A percentile compares a stretch with the other conserved stretches of the same genome.
Evolutionary conservation across 2,797 vertebrate genomes (phyloP).

Genomic region (Pagetopsis macropterus): DNA sequence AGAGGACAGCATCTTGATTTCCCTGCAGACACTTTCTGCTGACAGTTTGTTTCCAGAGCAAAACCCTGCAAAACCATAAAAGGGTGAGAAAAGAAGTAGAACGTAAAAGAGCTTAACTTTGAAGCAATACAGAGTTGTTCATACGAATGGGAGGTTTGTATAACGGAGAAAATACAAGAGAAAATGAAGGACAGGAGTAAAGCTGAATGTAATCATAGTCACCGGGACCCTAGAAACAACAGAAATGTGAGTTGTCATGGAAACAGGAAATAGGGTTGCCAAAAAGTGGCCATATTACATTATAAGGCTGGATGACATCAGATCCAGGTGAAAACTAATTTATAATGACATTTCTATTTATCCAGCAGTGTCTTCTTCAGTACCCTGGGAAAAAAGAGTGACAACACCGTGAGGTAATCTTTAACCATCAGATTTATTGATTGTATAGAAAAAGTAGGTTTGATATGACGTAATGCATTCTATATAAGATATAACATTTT

Average conservation of each 20-base stretch:
- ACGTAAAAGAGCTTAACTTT: slow-evolving; percentile 7
- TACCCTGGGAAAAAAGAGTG: background rate
- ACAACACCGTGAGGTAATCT: slow-evolving; percentile 46
- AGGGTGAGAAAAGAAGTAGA: background rate
- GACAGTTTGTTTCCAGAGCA: slow-evolving; percentile 30
- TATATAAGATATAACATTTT: slow-evolving; percentile 90
- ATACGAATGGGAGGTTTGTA: background rate
- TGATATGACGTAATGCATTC: slow-evolving; percentile 90
- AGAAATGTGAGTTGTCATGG: slow-evolving; percentile 28
- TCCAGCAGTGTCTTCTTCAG: background rate
- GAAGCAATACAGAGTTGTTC: slow-evolving; percentile 2
- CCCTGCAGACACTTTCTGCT: slow-evolving; percentile 29
- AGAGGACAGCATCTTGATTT: slow-evolving; percentile 22
- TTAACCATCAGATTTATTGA: slow-evolving; percentile 86
- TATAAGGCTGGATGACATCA: slow-evolving; percentile 1
- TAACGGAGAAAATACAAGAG: slow-evolving; percentile 4
- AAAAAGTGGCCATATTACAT: background rate
- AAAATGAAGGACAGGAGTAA: slow-evolving; percentile 1
- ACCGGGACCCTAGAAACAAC: background rate
- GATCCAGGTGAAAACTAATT: slow-evolving; percentile 8
- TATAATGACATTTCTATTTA: background rate
- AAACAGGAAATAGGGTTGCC: slow-evolving; percentile 8
- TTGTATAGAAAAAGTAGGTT: slow-evolving; percentile 90
- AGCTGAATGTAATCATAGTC: background rate
- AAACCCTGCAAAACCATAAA: slow-evolving; percentile 14